Base-by-base conservation (phyloP, 2,888 invertebrate species). In the Xestia c-nigrum region DNA sequence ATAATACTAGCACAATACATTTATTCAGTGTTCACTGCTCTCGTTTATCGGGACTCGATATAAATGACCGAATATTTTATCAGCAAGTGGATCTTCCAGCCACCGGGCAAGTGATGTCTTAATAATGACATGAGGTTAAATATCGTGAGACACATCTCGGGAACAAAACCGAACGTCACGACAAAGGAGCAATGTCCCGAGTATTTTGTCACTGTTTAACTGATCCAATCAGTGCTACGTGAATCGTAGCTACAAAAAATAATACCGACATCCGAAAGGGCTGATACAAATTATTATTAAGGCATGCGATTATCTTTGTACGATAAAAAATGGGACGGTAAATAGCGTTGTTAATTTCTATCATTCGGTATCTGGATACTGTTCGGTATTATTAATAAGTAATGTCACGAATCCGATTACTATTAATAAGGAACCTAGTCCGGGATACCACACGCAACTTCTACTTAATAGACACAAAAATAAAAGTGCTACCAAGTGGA, bases 21-120 rank as follows among this genome's bases (percentile, higher is more conserved):
- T 80, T 78, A 88, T 85, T 84, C 76, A 86, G 84, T 83, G 80
- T 88, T 89, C 89, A 89, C 89, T 90, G 86, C 88, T 88, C 90
- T 90, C 91, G 91, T 92, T 93, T 92, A 92, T 91, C 88, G 90
- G 88, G 88, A 80, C 90, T 89, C 86, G 86, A 92, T 93, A 95
- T 93, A 94, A 95, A 96, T 94, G 93, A 94, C 91, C 90, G 91
- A 93, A 92, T 31, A 91, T 93, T 88, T 95, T 94, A 96, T 96
- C 96, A 88, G 84, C 84, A 83, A 90, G 80, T 87, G 87, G 90
- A 96, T 96, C 96, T 94, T 90, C 84, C 90, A 94, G 95, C 96
- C 96, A 96, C 96, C 95, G 96, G 94, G 95, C 94, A 96, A 94
- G 95, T 95, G 96, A 96, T 94, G 96, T 96, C 96, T 96, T 96